Conservation (phyloP, 2,113 vertebrate species). For the Stegostoma tigrinum region DNA sequence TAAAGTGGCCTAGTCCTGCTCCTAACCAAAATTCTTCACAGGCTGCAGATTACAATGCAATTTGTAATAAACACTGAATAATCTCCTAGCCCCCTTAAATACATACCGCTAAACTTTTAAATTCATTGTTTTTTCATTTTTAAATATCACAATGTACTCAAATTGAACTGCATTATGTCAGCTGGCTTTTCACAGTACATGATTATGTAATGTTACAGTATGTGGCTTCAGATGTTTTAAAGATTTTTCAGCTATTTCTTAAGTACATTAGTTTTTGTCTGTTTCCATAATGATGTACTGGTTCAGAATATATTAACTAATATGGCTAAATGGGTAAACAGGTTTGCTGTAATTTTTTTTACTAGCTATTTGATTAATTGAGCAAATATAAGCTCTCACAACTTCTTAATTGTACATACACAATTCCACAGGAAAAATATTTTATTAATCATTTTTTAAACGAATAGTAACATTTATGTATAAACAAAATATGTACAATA, state of each 20-base stretch:
- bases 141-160: too few species aligned
- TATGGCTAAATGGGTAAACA: not conserved
- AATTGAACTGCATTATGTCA: not conserved
- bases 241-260: not conserved
- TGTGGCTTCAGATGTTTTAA: not conserved
- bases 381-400: not conserved
- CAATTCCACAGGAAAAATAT: constrained; percentile 68
- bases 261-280: not conserved
- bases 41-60: not conserved
- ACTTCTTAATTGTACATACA: not conserved
- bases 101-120: not conserved
- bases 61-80: not conserved
- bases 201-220: not conserved
- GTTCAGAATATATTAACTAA: not conserved
- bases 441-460: constrained; percentile 91
- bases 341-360: not conserved
- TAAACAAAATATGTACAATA: constrained; percentile 95
- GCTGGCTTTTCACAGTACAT: not conserved
- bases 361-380: not conserved
- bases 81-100: not conserved
- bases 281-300: not conserved
- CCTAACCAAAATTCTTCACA: too few species aligned
- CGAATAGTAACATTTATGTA: constrained; percentile 84
- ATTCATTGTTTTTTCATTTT: too few species aligned
- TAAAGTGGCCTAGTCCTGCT: not conserved